phyloP scores from a whole-genome alignment of 2,113 vertebrate genomes.

The Bostrychus sinensis region DNA sequence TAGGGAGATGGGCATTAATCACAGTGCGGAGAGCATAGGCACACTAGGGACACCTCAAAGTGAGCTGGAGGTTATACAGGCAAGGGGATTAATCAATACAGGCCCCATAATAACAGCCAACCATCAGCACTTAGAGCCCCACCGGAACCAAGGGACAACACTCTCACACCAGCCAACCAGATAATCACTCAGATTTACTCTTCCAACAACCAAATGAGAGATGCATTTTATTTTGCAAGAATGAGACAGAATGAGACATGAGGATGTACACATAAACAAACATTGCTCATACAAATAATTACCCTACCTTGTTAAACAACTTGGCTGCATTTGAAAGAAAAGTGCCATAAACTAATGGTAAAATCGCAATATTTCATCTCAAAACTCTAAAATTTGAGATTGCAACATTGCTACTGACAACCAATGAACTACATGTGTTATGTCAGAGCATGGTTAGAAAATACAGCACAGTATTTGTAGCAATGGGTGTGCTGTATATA shows the following conservation, averaged over 20 bases:
- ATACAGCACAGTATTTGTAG: too few species aligned
- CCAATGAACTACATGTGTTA: too few species aligned
- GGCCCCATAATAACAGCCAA: slow-evolving; percentile 80
- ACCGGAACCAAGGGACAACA: slow-evolving; percentile 49
- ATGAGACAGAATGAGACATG: slow-evolving; percentile 6
- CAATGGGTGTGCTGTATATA: too few species aligned
- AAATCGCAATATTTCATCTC: too few species aligned
- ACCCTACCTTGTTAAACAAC: too few species aligned
- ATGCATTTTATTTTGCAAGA: background rate
- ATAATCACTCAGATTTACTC: slow-evolving; percentile 17
- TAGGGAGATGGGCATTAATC: slow-evolving; percentile 90
- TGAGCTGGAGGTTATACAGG: slow-evolving; percentile 87
- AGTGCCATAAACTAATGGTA: too few species aligned
- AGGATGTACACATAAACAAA: background rate
- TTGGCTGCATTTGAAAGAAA: too few species aligned
- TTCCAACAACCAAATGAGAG: background rate
- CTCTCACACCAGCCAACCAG: slow-evolving; percentile 23
- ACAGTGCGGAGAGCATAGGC: slow-evolving; percentile 84
- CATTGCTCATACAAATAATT: too few species aligned
- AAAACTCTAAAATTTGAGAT: too few species aligned
- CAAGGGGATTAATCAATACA: slow-evolving; percentile 91
- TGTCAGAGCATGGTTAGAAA: too few species aligned
- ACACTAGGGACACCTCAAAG: slow-evolving; percentile 85
- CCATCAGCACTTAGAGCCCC: slow-evolving; percentile 83
- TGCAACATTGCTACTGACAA: too few species aligned